phyloP scores from a whole-genome alignment of 1,140 invertebrate genomes.

The Lepidostoma basale region DNA sequence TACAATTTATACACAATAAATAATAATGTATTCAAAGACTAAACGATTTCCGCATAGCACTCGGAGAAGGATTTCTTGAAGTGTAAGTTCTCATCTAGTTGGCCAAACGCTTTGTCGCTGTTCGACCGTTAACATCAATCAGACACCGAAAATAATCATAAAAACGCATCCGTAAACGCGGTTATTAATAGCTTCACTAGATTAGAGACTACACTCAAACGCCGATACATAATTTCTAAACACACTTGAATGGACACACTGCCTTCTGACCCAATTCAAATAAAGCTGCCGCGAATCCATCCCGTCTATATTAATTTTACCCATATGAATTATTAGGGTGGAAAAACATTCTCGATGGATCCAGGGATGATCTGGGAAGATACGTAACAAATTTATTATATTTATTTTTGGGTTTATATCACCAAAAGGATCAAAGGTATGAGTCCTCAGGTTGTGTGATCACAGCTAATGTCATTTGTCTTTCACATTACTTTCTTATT shows the following conservation, averaged over 20 bases:
- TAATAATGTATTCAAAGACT: too few species aligned
- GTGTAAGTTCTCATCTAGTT: background rate
- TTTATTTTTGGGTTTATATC: background rate
- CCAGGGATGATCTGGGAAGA: too few species aligned
- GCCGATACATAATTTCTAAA: background rate
- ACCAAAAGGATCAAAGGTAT: too few species aligned
- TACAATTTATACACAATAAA: too few species aligned
- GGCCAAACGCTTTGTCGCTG: background rate
- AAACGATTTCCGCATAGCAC: background rate
- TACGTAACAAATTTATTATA: background rate
- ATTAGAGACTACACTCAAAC: background rate
- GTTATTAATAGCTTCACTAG: too few species aligned
- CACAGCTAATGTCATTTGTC: slow-evolving; percentile 17
- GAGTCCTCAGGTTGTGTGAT: background rate
- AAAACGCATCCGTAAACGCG: too few species aligned
- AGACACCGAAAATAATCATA: too few species aligned
- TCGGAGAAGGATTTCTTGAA: background rate
- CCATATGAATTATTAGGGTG: too few species aligned
- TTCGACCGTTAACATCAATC: too few species aligned
- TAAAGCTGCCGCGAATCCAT: too few species aligned
- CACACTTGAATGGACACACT: background rate
- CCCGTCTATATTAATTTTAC: too few species aligned
- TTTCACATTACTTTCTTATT: slow-evolving; percentile 8
- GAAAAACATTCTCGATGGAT: too few species aligned
- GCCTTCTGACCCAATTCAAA: background rate